phyloP scores from a whole-genome alignment of 2,797 vertebrate species.

The Gymnothorax javanicus region DNA sequence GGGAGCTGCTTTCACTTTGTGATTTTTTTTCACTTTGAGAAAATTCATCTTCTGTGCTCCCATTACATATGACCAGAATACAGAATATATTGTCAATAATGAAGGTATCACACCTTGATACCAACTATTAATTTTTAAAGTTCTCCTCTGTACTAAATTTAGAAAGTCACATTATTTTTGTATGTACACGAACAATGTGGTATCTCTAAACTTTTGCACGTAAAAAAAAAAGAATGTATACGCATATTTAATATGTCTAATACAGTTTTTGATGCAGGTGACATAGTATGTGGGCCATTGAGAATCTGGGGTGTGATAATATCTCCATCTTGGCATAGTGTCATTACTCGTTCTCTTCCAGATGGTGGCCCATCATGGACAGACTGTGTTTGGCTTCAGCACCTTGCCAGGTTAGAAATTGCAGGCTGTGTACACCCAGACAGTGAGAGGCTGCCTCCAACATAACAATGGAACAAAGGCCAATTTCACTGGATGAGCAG shows the following conservation, averaged over 20 bases:
- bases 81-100: slow-evolving; percentile 48
- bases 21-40: slow-evolving; percentile 41
- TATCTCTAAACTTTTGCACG: background rate
- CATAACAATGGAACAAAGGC: background rate
- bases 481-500: background rate
- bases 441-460: slow-evolving; percentile 7
- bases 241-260: background rate
- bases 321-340: background rate
- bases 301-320: slow-evolving; percentile 1
- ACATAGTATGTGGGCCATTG: background rate
- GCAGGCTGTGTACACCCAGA: slow-evolving; percentile 15
- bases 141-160: slow-evolving; percentile 31
- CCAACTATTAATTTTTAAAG: slow-evolving; percentile 60
- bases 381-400: slow-evolving; percentile 12
- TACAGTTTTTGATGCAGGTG: background rate
- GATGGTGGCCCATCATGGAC: slow-evolving; percentile 12
- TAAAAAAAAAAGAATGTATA: background rate
- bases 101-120: slow-evolving; percentile 45
- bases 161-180: slow-evolving; percentile 41
- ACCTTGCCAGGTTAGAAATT: slow-evolving; percentile 13
- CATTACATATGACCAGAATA: slow-evolving; percentile 53
- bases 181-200: background rate
- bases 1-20: slow-evolving; percentile 42
- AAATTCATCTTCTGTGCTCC: slow-evolving; percentile 45
- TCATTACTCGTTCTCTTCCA: slow-evolving; percentile 2